Percentiles rank a stretch among this genome's conserved stretches.
These are phyloP conservation scores for Merodon equestris DNA, from an alignment of 2,888 invertebrate species.

Conservation along the genomic window DNA sequence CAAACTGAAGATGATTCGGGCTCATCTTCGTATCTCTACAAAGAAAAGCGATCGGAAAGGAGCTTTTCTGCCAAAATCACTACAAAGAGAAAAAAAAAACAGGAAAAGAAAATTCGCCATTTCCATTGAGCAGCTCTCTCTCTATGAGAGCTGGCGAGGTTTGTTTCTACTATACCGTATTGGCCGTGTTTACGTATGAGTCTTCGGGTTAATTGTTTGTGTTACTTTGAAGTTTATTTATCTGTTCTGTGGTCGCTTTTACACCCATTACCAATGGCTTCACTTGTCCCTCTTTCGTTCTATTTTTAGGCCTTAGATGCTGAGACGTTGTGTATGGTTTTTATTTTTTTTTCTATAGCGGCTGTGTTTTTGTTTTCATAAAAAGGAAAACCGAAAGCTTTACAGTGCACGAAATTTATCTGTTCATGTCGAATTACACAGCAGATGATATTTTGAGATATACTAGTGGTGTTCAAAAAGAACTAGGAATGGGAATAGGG, in stretches of 20 bases:
- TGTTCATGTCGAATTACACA: constrained; percentile 15
- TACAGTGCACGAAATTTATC: constrained; percentile 34
- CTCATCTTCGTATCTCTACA: constrained; percentile 37
- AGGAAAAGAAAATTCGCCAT: constrained; percentile 23
- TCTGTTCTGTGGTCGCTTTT: constrained; percentile 26
- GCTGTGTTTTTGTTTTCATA: constrained; percentile 31
- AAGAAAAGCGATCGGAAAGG: constrained; percentile 32
- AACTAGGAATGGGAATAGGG: constrained; percentile 40
- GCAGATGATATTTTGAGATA: constrained; percentile 21
- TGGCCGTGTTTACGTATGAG: too few species aligned
- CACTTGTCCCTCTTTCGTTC: constrained; percentile 7
- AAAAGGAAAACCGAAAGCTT: constrained; percentile 11
- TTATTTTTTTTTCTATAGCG: constrained; percentile 6
- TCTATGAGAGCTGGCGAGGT: constrained; percentile 29
- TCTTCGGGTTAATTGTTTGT: constrained; percentile 47
- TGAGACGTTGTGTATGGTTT: constrained; percentile 22
- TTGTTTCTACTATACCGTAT: too few species aligned
- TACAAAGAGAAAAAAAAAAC: constrained; percentile 1
- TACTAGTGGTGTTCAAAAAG: constrained; percentile 41
- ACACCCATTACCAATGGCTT: constrained; percentile 10
- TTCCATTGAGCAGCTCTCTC: constrained; percentile 19
- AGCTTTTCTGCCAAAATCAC: constrained; percentile 47
- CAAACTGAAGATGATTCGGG: constrained; percentile 48
- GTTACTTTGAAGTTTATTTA: constrained; percentile 55
- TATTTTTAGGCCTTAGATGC: constrained; percentile 53